A percentile compares a stretch with the other conserved stretches of the same genome.
Conservation (phyloP, 2,888 invertebrate species). For the Tinea trinotella region DNA sequence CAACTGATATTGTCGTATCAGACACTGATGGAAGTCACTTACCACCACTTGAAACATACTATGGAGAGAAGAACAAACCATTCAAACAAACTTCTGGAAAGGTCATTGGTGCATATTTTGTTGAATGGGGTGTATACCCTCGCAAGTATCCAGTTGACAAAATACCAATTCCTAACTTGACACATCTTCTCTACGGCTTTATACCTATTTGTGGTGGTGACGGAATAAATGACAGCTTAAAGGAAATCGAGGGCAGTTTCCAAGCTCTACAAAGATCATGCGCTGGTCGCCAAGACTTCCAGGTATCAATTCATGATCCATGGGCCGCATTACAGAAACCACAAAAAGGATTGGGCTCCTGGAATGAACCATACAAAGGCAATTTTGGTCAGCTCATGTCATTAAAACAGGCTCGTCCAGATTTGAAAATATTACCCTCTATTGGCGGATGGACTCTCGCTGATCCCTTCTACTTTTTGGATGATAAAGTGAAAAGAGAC, state of each 20-base stretch:
- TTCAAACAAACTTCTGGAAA: constrained; percentile 65
- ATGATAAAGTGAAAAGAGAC: constrained; percentile 48
- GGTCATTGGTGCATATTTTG: constrained; percentile 61
- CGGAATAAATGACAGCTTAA: constrained; percentile 65
- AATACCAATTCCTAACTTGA: constrained; percentile 56
- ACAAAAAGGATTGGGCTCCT: constrained; percentile 57
- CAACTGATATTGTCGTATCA: constrained; percentile 57
- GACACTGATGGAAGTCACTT: constrained; percentile 66
- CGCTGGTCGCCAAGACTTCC: constrained; percentile 62
- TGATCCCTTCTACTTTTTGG: constrained; percentile 64
- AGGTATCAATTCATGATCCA: constrained; percentile 63
- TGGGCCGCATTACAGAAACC: constrained; percentile 67
- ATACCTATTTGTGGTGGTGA: constrained; percentile 66
- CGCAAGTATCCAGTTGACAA: constrained; percentile 61
- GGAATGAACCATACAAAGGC: constrained; percentile 67
- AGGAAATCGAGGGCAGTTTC: constrained; percentile 65
- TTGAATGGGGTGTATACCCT: constrained; percentile 66
- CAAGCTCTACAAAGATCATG: constrained; percentile 63
- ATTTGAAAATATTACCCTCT: constrained; percentile 59
- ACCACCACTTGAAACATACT: constrained; percentile 49
- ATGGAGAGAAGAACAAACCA: constrained; percentile 58
- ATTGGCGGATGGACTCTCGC: constrained; percentile 64
- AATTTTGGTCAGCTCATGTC: constrained; percentile 66
- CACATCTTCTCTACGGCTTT: constrained; percentile 61
- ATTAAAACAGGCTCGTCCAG: constrained; percentile 58